Base-by-base conservation (phyloP, 2,113 vertebrate species). In the Gymnocephalus cernua region DNA sequence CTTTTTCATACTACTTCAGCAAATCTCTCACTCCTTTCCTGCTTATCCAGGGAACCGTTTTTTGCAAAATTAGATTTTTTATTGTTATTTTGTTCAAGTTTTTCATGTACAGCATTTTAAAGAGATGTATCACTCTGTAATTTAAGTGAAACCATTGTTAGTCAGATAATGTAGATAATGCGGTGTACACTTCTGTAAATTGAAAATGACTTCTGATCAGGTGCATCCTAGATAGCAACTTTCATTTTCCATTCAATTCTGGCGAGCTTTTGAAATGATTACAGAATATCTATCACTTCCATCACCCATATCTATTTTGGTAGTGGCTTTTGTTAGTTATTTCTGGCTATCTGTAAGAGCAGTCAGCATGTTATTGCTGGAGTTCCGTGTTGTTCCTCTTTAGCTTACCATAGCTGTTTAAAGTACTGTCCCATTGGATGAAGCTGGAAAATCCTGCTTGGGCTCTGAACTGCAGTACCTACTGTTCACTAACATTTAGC, bases 401-500 rank as follows among this genome's bases (percentile, higher is more conserved):
- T 66, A 76, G 79, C 62, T 61, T 54, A 57, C 57, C 4, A 23
- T 65, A 63, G 38, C 53, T 44, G 56, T 76, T 57, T 41, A 57
- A 62, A 78, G 77, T 54, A 58, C 51, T 29, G 35, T 85, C 45
- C 77, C 74, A 59, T 73, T 27, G 63, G 71, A 56, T 84, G 81
- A 53, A 73, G 27, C 58, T 72, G 35, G 59, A 85, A 89, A 77
- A 72, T 80, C 71, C 74, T 80, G 76, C 66, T 54, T 23, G 19
- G 57, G 62, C 82, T 79, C 56, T 78, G 83, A 86, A 85, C 80
- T 81, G 85, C 76, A 79, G 75, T 85, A 87, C 76, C 79, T 86
- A 82, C 82, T 79, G 69, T 90, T 93, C 91, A 94, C 95, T 94
- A 95, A 92, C 93, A 94, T 94, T 93, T 94, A 93, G 78, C 89